phyloP scores from a whole-genome alignment of 30 jellyfish, hydroid and myxozoan genomes.

The Mastigias papua region DNA sequence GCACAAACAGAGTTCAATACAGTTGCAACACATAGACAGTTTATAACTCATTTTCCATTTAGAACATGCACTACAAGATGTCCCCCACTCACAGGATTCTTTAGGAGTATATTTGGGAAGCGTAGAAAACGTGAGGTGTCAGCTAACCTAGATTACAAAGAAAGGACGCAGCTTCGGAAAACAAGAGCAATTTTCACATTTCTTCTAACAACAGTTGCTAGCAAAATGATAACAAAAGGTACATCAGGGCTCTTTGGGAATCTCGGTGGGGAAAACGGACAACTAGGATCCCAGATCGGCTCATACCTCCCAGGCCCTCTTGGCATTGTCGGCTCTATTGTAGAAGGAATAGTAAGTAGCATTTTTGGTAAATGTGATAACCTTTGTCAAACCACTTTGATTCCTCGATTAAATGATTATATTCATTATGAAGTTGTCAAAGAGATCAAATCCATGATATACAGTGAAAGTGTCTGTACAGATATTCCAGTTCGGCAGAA shows the following conservation, averaged over 20 bases:
- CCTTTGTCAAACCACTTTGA: conserved; percentile 20
- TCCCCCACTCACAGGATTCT: conserved; percentile 81
- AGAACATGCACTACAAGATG: conserved; percentile 55
- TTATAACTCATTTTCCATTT: neutral
- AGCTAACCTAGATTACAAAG: neutral
- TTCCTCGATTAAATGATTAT: conserved; percentile 31
- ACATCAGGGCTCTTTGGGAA: conserved; percentile 27
- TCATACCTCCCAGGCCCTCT: conserved; percentile 64
- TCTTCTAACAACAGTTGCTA: conserved; percentile 6
- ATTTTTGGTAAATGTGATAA: conserved; percentile 72
- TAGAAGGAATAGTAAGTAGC: conserved; percentile 77
- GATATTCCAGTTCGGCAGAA: conserved; percentile 25
- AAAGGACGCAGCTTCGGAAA: neutral
- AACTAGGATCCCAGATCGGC: conserved; percentile 70
- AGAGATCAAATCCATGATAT: conserved; percentile 3
- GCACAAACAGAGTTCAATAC: conserved; percentile 18
- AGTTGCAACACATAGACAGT: conserved; percentile 20
- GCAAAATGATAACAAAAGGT: conserved; percentile 13
- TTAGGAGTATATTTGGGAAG: conserved; percentile 64
- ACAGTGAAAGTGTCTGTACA: conserved; percentile 44
- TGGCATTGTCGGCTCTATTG: conserved; percentile 65
- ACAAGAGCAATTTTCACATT: conserved; percentile 41
- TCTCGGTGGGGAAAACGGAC: conserved; percentile 62
- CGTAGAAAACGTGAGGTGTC: conserved; percentile 35
- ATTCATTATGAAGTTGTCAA: conserved; percentile 19